These are phyloP conservation scores for Anastrepha obliqua DNA, from an alignment of 1,140 invertebrate species.

Conservation along the genomic window DNA sequence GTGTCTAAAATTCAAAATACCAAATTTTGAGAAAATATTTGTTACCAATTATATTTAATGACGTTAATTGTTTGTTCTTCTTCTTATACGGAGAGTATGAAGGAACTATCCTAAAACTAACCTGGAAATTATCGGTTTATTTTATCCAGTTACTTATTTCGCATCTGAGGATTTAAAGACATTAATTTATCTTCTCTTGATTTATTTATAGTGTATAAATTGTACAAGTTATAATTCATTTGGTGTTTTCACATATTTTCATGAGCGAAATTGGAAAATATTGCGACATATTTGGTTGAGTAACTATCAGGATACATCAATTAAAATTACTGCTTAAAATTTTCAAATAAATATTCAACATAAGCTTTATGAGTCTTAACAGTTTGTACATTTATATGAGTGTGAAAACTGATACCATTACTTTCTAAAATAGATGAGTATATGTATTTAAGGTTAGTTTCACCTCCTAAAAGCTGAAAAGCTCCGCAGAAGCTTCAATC, in stretches of 20 bases:
- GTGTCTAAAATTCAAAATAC: too few relatives aligned
- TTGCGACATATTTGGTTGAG: constrained; percentile 38
- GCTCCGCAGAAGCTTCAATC: constrained; percentile 31
- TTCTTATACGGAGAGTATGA: too few relatives aligned
- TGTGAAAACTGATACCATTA: not conserved
- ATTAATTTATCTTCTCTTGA: not conserved
- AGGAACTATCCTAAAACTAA: too few relatives aligned
- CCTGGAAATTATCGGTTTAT: too few relatives aligned
- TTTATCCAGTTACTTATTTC: not conserved
- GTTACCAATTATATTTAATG: too few relatives aligned
- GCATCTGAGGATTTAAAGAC: not conserved
- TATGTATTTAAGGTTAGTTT: constrained; percentile 25
- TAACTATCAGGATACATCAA: constrained; percentile 45
- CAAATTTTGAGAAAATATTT: too few relatives aligned
- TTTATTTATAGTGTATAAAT: constrained; percentile 47
- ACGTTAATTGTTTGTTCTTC: too few relatives aligned
- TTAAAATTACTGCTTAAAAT: not conserved
- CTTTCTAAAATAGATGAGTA: constrained; percentile 26
- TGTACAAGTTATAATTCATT: constrained; percentile 48
- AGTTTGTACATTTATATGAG: constrained; percentile 30
- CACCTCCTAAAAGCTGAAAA: constrained; percentile 48
- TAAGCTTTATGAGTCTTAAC: not conserved
- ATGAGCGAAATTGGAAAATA: constrained; percentile 37
- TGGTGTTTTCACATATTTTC: constrained; percentile 49
- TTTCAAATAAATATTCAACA: not conserved